These are phyloP conservation scores for Sturnus vulgaris DNA, from an alignment of 2,113 vertebrate species.

Conservation along the genomic window DNA sequence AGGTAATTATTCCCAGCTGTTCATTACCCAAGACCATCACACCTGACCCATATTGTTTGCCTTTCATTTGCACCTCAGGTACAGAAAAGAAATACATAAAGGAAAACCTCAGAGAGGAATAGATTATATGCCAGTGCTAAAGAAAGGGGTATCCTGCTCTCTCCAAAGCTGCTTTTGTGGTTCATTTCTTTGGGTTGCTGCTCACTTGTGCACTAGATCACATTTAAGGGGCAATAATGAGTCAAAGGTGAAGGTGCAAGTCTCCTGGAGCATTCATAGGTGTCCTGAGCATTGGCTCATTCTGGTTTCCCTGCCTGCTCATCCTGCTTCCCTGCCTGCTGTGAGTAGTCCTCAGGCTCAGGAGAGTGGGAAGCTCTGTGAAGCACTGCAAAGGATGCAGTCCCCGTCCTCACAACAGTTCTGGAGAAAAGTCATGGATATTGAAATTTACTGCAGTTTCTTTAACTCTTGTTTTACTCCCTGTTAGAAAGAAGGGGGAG, in stretches of 20 bases:
- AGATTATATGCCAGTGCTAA: not conserved
- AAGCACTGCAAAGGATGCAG: not conserved
- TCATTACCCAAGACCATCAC: constrained; percentile 59
- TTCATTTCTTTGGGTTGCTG: not conserved
- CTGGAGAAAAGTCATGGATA: not conserved
- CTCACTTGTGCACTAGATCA: not conserved
- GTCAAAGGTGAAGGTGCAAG: not conserved
- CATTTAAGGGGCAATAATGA: not conserved
- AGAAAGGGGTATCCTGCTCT: not conserved
- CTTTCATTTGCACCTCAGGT: constrained; percentile 47
- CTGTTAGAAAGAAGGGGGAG: not conserved
- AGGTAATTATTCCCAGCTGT: constrained; percentile 67
- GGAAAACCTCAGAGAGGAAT: not conserved
- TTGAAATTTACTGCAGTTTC: not conserved
- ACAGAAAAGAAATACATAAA: constrained; percentile 9
- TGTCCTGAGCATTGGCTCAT: not conserved
- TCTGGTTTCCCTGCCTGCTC: not conserved
- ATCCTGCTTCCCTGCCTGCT: not conserved
- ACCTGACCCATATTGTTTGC: constrained; percentile 58
- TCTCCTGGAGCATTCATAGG: rapidly evolving
- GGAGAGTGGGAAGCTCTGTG: not conserved
- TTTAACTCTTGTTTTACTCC: not conserved
- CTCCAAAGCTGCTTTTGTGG: not conserved
- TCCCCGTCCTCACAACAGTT: not conserved
- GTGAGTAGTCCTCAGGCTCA: not conserved